Conservation (phyloP, 2,113 vertebrate species). For the Psophia crepitans region DNA sequence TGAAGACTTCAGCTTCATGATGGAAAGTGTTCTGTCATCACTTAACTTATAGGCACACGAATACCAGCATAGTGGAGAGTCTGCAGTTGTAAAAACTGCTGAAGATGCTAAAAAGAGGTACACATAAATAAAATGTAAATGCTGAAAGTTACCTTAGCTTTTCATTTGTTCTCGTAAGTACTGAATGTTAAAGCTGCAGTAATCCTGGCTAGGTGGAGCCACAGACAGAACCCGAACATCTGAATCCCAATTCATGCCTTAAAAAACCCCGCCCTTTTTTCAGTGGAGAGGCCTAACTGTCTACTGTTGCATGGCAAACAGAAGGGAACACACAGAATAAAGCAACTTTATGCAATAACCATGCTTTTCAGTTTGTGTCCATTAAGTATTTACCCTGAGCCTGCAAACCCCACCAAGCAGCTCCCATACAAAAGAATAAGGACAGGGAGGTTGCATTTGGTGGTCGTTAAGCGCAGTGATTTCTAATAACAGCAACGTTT, state of each 20-base stretch:
- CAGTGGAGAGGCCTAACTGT: not conserved
- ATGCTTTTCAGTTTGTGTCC: not conserved
- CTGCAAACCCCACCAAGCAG: not conserved
- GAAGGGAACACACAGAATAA: not conserved
- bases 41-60: not conserved
- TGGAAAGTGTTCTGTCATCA: conserved; percentile 41
- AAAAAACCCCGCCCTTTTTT: not conserved
- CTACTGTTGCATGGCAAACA: not conserved
- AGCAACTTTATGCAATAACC: not conserved
- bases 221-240: not conserved
- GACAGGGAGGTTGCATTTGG: not conserved
- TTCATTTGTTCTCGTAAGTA: not conserved
- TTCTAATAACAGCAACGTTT: conserved; percentile 9
- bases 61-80: not conserved
- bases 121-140: not conserved
- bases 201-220: not conserved
- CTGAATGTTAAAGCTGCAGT: not conserved
- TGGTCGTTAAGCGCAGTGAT: conserved; percentile 18
- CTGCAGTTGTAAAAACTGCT: not conserved
- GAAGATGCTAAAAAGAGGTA: not conserved
- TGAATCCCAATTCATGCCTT: not conserved
- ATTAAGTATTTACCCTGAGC: not conserved
- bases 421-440: not conserved
- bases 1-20: conserved; percentile 38
- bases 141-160: not conserved